Percentiles rank a stretch among this genome's conserved stretches.
Evolutionary conservation across 1,140 invertebrate genomes (phyloP).

Genomic region (Drosophila saltans): DNA sequence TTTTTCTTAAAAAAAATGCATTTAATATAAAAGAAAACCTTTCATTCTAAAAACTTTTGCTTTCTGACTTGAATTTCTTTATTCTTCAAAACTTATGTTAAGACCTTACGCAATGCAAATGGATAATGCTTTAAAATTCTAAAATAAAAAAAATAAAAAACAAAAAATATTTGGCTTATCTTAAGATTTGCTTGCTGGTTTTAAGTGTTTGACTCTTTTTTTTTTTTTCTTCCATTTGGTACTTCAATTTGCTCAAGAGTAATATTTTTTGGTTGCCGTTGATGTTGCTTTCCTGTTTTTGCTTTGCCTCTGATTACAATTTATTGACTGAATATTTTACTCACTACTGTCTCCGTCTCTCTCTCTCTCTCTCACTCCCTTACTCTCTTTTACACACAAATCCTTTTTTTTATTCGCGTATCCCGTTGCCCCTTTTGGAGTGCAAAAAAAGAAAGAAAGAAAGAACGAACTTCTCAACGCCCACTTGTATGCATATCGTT

Average conservation of each 20-base stretch:
- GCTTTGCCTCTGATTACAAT: slow-evolving; percentile 58
- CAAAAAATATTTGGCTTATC: slow-evolving; percentile 1
- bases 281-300: not conserved
- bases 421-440: slow-evolving; percentile 1
- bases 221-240: not conserved
- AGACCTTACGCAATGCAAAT: not conserved
- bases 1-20: too few species aligned
- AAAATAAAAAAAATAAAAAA: not conserved
- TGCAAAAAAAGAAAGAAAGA: not conserved
- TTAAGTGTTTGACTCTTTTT: not conserved
- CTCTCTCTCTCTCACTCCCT: not conserved
- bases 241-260: slow-evolving; percentile 2
- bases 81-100: not conserved
- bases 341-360: not conserved
- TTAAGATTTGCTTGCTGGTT: not conserved
- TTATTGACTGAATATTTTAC: slow-evolving; percentile 51
- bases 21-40: too few species aligned
- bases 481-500: slow-evolving; percentile 79
- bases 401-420: slow-evolving; percentile 20
- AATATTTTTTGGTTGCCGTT: not conserved
- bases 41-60: too few species aligned
- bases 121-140: not conserved
- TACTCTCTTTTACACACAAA: not conserved
- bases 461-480: slow-evolving; percentile 14
- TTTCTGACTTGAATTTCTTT: too few species aligned